A percentile compares a stretch with the other conserved stretches of the same genome.
Evolutionary conservation across 2,797 vertebrate genomes (phyloP).

Genomic region (Aphelocoma californica): DNA sequence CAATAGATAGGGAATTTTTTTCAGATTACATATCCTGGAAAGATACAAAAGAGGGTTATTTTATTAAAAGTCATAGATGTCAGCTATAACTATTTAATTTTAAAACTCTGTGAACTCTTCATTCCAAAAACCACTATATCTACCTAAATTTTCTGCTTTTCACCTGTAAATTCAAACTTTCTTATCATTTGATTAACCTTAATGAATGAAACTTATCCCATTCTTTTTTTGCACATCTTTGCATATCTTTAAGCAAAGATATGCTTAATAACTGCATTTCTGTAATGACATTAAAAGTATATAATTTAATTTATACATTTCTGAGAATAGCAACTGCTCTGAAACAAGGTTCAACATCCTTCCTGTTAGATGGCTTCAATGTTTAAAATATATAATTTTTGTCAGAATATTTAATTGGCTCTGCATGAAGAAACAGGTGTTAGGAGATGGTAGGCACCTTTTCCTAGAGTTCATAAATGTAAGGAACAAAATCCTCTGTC

Average conservation of each 20-base stretch:
- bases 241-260: neutral
- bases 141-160: neutral
- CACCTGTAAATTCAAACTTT: neutral
- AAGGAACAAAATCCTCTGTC: neutral
- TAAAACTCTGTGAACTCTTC: neutral
- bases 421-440: neutral
- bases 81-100: neutral
- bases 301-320: neutral
- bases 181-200: neutral
- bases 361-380: neutral
- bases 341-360: neutral
- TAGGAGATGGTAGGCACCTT: neutral
- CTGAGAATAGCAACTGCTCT: neutral
- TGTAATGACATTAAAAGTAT: neutral
- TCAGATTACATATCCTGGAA: neutral
- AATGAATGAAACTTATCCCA: neutral
- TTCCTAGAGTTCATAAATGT: neutral
- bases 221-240: neutral
- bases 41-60: neutral
- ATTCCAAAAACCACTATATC: neutral
- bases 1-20: neutral
- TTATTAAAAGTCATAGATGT: neutral
- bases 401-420: neutral
- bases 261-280: neutral
- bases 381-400: neutral